Percentiles rank a stretch among this genome's conserved stretches.
These are phyloP conservation scores for Tenualosa ilisha DNA, from an alignment of 2,797 vertebrate species.

Conservation along the genomic window DNA sequence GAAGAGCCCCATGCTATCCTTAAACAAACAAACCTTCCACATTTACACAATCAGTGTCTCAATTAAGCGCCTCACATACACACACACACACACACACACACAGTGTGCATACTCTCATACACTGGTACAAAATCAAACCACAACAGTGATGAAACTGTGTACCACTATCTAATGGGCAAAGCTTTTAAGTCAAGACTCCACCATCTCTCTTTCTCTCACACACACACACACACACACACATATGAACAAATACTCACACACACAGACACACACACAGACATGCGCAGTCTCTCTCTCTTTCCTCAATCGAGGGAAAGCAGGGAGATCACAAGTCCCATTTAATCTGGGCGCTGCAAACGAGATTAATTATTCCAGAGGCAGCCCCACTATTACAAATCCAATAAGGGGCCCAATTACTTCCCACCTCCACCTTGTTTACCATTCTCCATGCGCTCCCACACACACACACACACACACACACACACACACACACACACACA, in stretches of 20 bases:
- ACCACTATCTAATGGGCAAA: too few relatives aligned
- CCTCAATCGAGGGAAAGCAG: constrained; percentile 13
- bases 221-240: neutral
- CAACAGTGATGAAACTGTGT: too few relatives aligned
- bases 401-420: constrained; percentile 24
- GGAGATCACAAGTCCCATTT: constrained; percentile 31
- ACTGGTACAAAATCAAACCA: too few relatives aligned
- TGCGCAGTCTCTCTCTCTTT: constrained; percentile 38
- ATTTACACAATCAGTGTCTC: too few relatives aligned
- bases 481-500: constrained; percentile 5
- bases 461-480: constrained; percentile 1
- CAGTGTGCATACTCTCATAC: too few relatives aligned
- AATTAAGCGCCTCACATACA: too few relatives aligned
- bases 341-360: constrained; percentile 36
- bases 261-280: neutral
- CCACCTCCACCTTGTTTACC: neutral
- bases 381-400: constrained; percentile 42
- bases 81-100: too few relatives aligned
- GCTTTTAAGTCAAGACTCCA: too few relatives aligned
- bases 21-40: too few relatives aligned
- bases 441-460: neutral
- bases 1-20: too few relatives aligned
- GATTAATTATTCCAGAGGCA: constrained; percentile 42
- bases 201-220: neutral
- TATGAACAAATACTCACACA: neutral